Base-by-base conservation (phyloP, 2,888 invertebrate species). In the Lathronympha strigana region DNA sequence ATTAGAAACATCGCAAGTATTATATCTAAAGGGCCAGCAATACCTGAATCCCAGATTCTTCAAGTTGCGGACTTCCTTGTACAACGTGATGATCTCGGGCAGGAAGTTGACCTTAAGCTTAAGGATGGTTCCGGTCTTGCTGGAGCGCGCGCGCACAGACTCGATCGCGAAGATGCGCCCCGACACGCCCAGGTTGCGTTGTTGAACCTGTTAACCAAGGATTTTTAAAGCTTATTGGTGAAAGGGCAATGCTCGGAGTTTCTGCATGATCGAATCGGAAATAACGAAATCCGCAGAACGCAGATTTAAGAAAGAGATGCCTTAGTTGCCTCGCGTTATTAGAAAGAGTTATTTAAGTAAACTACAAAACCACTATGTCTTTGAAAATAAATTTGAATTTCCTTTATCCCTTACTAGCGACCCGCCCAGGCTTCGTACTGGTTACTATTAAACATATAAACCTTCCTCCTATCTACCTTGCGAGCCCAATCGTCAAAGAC, bases 401-500 rank as follows among this genome's bases (percentile, higher is more conserved):
- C n/a, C n/a, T n/a, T n/a, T n/a, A n/a, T n/a, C n/a, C n/a, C n/a
- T n/a, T n/a, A n/a, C 28, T 28, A 28, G 28, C 28, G 8, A 5
- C 8, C 28, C 8, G 1, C 28, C 1, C 28, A 28, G 28, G n/a
- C n/a, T n/a, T n/a, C n/a, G n/a, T n/a, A n/a, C n/a, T n/a, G n/a
- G n/a, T n/a, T n/a, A n/a, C n/a, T n/a, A 40, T n/a, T 15, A 15
- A 28, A 28, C 28, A 8, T 33, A 11, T 33, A 33, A 9, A 33
- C 6, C 4, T 40, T 17, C 17, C 17, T 45, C 11, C 13, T 19
- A 43, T 1, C 69, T 80, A 92, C 95, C 89, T 96, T 97, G 40
- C 97, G 94, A 40, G 98, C 96, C 99, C 99, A 99, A 78, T 99
- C 99, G 79, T 99, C 98, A 83, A 99, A 99, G 53, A 99, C 97